Base-by-base conservation (phyloP, 2,797 vertebrate species). In the Takifugu ocellatus region DNA sequence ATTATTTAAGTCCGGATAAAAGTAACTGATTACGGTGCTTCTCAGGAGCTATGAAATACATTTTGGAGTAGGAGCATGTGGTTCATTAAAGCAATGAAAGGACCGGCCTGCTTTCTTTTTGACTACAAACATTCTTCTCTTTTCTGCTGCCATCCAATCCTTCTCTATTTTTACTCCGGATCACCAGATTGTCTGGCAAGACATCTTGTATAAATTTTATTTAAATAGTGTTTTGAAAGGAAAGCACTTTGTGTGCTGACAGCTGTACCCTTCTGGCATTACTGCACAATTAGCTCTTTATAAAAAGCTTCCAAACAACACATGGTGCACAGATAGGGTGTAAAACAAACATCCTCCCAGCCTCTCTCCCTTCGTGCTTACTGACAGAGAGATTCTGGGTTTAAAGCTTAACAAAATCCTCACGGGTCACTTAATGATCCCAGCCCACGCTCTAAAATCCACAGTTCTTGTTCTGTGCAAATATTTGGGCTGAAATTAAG, bases 1-100 rank as follows among this genome's bases (percentile, higher is more conserved):
- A 64, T 66, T 25, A 57, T 26, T 21, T 5, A 59, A 21, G 9
- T 49, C 47, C 21, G 49, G 52, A 80, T 70, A 81, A 83, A 77
- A 54, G 64, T 29, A 53, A 25, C 56, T 79, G 74, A 84, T 84
- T 79, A 56, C 50, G 2, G 31, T 56, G 58, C 68, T 59, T 74
- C 49, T 62, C 54, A 52, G 36, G 2, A 39, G 14, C 36, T 14
- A 3, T 39, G 36, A 3, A 3, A 39, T 39, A 12, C 12, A 39
- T 14, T 39, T 39, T 14, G 36, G 12, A 39, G 36, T 12, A 12
- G 36, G 46, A 31, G 63, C 42, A 49, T 42, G 52, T 57, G 51
- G 33, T 56, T 69, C 56, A 51, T 36, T 56, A 72, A 72, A 60
- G 76, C 54, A 73, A 59, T 66, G 26, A 72, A 56, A 48, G 21